These are phyloP conservation scores for Apogon hyalosoma DNA, from an alignment of 2,797 vertebrate genomes.

Conservation along the genomic window DNA sequence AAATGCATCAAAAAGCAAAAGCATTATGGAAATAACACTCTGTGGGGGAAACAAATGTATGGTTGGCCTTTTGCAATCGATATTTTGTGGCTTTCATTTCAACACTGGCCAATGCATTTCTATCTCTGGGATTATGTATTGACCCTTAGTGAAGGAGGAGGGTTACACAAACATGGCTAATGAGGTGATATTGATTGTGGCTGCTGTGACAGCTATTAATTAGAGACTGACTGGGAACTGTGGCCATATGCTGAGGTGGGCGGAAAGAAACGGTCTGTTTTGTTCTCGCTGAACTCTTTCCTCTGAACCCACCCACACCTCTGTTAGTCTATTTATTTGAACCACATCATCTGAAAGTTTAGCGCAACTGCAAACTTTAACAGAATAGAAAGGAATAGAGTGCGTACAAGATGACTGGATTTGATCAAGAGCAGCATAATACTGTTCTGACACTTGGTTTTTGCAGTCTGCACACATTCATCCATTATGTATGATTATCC, in stretches of 20 bases:
- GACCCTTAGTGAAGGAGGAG: slow-evolving; percentile 54
- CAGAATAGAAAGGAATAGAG: background rate
- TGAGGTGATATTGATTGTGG: slow-evolving; percentile 83
- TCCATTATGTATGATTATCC: slow-evolving; percentile 85
- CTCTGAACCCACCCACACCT: slow-evolving; percentile 21
- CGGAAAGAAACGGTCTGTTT: slow-evolving; percentile 45
- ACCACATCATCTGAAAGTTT: background rate
- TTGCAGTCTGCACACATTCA: slow-evolving; percentile 72
- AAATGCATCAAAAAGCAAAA: slow-evolving; percentile 66
- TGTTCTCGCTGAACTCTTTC: slow-evolving; percentile 37
- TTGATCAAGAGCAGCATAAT: slow-evolving; percentile 62
- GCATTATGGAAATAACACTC: slow-evolving; percentile 66
- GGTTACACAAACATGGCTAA: slow-evolving; percentile 76
- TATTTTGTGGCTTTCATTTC: slow-evolving; percentile 68
- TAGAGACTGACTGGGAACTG: slow-evolving; percentile 70
- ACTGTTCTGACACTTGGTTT: slow-evolving; percentile 73
- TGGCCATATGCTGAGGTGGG: slow-evolving; percentile 61
- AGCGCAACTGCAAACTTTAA: background rate
- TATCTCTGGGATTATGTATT: slow-evolving; percentile 63
- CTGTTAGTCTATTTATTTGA: slow-evolving; percentile 4
- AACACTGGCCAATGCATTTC: slow-evolving; percentile 58
- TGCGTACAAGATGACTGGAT: slow-evolving; percentile 49
- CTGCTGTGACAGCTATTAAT: slow-evolving; percentile 83
- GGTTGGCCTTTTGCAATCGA: slow-evolving; percentile 62
- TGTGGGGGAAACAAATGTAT: slow-evolving; percentile 62